Evolutionary conservation across 2,797 vertebrate species (phyloP), one percentile per base, ranked within the genome.

Genomic region (Melanogrammus aeglefinus): DNA sequence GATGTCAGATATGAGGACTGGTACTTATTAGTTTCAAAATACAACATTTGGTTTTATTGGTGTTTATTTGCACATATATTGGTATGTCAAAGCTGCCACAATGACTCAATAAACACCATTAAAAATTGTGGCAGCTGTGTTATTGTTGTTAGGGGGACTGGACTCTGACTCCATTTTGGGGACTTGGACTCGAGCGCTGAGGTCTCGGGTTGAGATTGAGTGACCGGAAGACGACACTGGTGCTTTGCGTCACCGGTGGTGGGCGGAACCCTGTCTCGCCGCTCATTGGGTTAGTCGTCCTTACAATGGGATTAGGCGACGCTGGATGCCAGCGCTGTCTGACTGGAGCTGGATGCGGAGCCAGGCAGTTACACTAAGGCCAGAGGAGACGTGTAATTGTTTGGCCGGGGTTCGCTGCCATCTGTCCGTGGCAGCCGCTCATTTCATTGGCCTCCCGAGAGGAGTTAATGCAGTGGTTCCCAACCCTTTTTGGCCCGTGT

Each of bases 211-310:
- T 18, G 57, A 24, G n/a, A 63, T 10, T 63, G 21, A 63, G 6
- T 2, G 57, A 63, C 57, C 1, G 7, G 57, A 10, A n/a, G 51
- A 57, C 44, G 3, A 57, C 47, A 21, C 57, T 2, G n/a, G 57
- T 9, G 57, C 47, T n/a, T 6, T 21, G 63, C 24, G 24, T 63
- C 63, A 3, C 3, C 24, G 63, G 24, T 12, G n/a, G 63, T 69
- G 63, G 63, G 63, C 2, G 63, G 63, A n/a, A 27, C n/a, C 2
- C 7, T 7, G 63, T 9, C 63, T 27, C 63, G 63, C 63, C 63
- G 57, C 6, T 81, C 80, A 39, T 89, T 88, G 80, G 6, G 47
- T 81, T 90, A 87, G 88, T 78, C 70, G 4, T 75, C 39, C 75
- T 77, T 9, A 16, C 14, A 79, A 66, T 82, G 79, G 51, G 66